These are phyloP conservation scores for Oxyura jamaicensis DNA, from an alignment of 2,113 vertebrate genomes.

Conservation along the genomic window DNA sequence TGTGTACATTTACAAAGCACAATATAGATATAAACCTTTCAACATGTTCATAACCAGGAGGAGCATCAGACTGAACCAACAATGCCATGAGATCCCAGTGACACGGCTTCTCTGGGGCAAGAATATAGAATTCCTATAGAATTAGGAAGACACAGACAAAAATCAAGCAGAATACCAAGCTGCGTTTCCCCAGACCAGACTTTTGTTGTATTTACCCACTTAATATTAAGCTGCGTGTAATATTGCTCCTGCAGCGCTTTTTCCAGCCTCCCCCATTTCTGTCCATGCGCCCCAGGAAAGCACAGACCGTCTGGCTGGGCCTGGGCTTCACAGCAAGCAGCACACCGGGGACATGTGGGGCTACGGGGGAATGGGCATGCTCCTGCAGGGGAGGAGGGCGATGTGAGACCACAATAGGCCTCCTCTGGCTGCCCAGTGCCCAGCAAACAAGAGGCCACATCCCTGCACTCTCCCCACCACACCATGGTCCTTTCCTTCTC, in stretches of 20 bases:
- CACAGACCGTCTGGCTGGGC: too few species aligned
- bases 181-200: not conserved
- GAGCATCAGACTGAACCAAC: not conserved
- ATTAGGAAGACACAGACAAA: not conserved
- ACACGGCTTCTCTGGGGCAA: accelerated
- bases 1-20: not conserved
- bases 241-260: not conserved
- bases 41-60: not conserved
- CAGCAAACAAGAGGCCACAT: not conserved
- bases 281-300: not conserved
- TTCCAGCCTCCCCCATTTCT: not conserved
- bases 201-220: not conserved
- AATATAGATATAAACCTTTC: not conserved
- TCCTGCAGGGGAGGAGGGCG: not conserved
- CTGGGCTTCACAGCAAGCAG: accelerated
- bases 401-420: not conserved
- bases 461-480: not conserved
- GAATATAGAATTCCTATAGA: too few species aligned
- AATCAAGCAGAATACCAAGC: not conserved
- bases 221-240: not conserved
- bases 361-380: not conserved
- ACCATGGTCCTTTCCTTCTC: not conserved
- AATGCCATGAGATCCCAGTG: not conserved
- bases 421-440: accelerated
- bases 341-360: not conserved